A percentile compares a stretch with the other conserved stretches of the same genome.
phyloP scores from a whole-genome alignment of 92 coral and sea anemone genomes.

The Paragorgia papillata region DNA sequence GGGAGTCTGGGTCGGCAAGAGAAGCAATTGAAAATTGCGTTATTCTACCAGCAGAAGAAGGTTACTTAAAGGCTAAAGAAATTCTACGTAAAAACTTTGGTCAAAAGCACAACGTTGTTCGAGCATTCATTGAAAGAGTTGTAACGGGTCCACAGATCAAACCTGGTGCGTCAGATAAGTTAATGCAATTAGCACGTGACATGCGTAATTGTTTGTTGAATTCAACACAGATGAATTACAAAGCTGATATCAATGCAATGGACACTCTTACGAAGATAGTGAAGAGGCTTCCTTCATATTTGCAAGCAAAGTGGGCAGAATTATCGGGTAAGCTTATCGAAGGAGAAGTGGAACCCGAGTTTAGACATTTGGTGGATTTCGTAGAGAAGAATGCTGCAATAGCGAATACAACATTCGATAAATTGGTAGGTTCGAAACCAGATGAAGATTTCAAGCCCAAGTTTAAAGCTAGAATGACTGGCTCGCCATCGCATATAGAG shows the following conservation, averaged over 20 bases:
- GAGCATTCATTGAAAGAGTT: slow-evolving; percentile 54
- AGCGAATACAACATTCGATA: slow-evolving; percentile 51
- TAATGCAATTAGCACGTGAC: slow-evolving; percentile 53
- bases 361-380: slow-evolving; percentile 40
- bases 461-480: background rate
- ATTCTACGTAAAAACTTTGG: slow-evolving; percentile 56
- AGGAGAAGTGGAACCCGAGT: slow-evolving; percentile 39
- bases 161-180: slow-evolving; percentile 43
- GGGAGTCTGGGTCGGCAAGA: slow-evolving; percentile 42
- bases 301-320: slow-evolving; percentile 69
- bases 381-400: slow-evolving; percentile 45
- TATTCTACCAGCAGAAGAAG: slow-evolving; percentile 45
- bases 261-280: slow-evolving; percentile 55
- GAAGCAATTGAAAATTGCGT: slow-evolving; percentile 67
- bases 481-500: background rate
- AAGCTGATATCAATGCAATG: slow-evolving; percentile 57
- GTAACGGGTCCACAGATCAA: slow-evolving; percentile 48
- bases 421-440: too few relatives aligned
- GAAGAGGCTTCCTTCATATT: slow-evolving; percentile 42
- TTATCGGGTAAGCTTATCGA: slow-evolving; percentile 40
- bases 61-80: slow-evolving; percentile 45
- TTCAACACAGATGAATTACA: too few relatives aligned
- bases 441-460: slow-evolving; percentile 5
- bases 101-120: slow-evolving; percentile 48
- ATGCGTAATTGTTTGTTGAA: slow-evolving; percentile 45